Conservation (phyloP, 2,888 invertebrate species). For the Shargacucullia verbasci region DNA sequence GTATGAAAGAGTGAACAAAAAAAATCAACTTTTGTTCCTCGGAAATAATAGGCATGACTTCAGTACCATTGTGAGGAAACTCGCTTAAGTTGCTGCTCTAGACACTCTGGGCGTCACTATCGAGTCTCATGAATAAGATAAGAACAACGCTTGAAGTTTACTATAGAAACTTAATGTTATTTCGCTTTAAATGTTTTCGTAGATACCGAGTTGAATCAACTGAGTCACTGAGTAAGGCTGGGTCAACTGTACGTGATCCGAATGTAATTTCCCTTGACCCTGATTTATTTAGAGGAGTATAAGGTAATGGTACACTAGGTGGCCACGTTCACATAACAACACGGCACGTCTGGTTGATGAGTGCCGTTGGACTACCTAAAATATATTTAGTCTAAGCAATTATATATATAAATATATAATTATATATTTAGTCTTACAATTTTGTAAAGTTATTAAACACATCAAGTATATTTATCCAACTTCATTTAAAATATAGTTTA, state of each 20-base stretch:
- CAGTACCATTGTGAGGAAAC: conserved; percentile 40
- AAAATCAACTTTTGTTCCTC: conserved; percentile 41
- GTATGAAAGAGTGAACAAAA: conserved; percentile 37
- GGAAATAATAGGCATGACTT: conserved; percentile 27
- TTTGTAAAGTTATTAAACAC: too few relatives aligned
- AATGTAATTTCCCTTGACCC: not conserved
- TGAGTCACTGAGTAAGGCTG: not conserved
- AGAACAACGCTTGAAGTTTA: conserved; percentile 9
- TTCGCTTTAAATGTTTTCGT: conserved; percentile 15
- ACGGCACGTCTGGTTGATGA: too few relatives aligned
- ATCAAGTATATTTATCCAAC: too few relatives aligned
- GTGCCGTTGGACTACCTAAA: too few relatives aligned
- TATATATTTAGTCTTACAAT: too few relatives aligned
- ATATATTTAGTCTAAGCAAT: too few relatives aligned
- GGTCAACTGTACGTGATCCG: not conserved
- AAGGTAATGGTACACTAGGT: too few relatives aligned
- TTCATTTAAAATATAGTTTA: too few relatives aligned
- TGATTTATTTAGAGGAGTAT: not conserved
- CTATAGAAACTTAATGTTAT: not conserved
- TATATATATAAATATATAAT: too few relatives aligned
- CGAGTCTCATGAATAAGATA: conserved; percentile 29
- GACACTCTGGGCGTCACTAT: conserved; percentile 25
- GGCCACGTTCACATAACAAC: too few relatives aligned
- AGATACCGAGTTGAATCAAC: conserved; percentile 1
- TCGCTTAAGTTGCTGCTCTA: conserved; percentile 30